A percentile compares a stretch with the other conserved stretches of the same genome.
These are phyloP conservation scores for Martes martes DNA, from an alignment of 2,113 vertebrate genomes.

Conservation along the genomic window DNA sequence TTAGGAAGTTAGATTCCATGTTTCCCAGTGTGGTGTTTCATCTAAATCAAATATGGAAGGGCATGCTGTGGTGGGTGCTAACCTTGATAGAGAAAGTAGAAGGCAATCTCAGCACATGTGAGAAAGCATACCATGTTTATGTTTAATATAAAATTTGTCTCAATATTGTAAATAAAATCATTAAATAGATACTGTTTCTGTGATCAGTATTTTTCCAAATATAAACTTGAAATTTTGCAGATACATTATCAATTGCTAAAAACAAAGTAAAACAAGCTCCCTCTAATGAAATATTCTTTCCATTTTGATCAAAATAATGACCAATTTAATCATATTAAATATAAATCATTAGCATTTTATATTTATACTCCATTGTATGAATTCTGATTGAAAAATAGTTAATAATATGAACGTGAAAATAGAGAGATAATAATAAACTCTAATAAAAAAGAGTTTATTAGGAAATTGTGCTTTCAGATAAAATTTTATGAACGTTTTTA, in stretches of 20 bases:
- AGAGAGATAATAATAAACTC: not conserved
- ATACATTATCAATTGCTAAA: not conserved
- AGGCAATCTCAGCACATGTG: not conserved
- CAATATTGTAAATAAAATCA: not conserved
- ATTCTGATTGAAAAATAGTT: not conserved
- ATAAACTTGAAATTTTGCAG: not conserved
- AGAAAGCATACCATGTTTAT: not conserved
- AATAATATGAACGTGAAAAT: not conserved
- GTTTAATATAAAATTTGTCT: not conserved
- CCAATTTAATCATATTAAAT: not conserved
- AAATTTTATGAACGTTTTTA: not conserved
- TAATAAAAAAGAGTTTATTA: not conserved
- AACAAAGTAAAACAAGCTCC: not conserved
- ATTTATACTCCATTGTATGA: not conserved
- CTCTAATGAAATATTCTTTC: not conserved
- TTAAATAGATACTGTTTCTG: not conserved
- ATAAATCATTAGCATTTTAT: not conserved
- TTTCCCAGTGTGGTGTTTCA: not conserved
- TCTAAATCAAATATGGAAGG: not conserved
- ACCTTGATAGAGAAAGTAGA: not conserved
- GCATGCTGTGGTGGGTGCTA: not conserved
- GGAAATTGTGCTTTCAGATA: not conserved
- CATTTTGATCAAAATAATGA: not conserved
- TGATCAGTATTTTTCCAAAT: not conserved
- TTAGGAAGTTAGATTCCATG: not conserved